Base-by-base conservation (phyloP, 2,113 vertebrate species). In the Girardinichthys multiradiatus region DNA sequence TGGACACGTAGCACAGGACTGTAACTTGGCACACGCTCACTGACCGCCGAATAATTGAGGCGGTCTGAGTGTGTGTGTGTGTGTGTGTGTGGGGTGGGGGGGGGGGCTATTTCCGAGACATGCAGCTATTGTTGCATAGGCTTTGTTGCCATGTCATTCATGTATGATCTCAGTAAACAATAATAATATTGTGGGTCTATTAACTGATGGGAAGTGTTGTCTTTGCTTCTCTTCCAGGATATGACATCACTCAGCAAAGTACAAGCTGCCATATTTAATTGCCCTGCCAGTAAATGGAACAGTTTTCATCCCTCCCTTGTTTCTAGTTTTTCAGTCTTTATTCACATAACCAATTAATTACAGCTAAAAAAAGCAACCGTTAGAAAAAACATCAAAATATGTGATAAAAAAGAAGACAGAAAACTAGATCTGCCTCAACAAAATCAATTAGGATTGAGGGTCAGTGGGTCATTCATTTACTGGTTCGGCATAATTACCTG, bases 401-500 rank as follows among this genome's bases (percentile, higher is more conserved):
- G 68, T 45, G 72, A 91, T 69, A 1, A 61, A 9, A 54, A 51
- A 78, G 37, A 61, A 51, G 26, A 51, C n/a, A 33, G 48, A 70
- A 72, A 86, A 90, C 89, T 90, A 74, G 60, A 91, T 87, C 93
- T 76, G 63, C 82, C 59, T 79, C 76, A 59, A 84, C 86, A 89
- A 90, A 94, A 94, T 94, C 93, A 95, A 93, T 94, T 93, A 94
- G 79, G 84, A 86, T 72, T 75, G 65, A 83, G 88, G 91, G 91
- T 90, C 92, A 93, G 83, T 77, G 72, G 92, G 85, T 94, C 90
- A 92, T 92, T 93, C 86, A 91, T 93, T 94, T 91, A 86, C 79
- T 82, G 88, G 84, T 92, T 92, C 85, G 91, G 88, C 90, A 90
- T 94, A 94, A 95, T 94, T 94, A 95, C 93, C 93, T 94, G 93